phyloP scores from a whole-genome alignment of 2,888 invertebrate genomes.

The Psylliodes chrysocephalus region DNA sequence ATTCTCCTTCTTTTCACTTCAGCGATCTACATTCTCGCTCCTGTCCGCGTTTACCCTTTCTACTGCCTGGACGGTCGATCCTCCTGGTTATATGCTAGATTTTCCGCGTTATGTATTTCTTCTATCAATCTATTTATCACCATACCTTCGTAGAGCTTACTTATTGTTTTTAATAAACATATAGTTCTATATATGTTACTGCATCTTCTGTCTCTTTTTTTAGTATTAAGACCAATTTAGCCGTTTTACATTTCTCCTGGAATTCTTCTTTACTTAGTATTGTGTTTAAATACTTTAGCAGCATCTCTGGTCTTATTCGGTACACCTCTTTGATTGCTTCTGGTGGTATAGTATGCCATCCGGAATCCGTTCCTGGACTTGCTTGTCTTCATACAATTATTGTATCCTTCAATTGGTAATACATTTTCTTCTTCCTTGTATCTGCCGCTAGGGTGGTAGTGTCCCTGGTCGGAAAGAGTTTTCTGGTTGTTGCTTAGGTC shows the following conservation, averaged over 20 bases:
- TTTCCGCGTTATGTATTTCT: background rate
- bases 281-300: too few species aligned
- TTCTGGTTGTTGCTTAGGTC: background rate
- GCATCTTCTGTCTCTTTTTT: too few species aligned
- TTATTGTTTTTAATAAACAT: background rate
- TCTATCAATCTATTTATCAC: background rate
- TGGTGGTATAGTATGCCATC: conserved; percentile 1
- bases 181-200: background rate
- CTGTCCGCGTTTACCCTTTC: background rate
- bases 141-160: background rate
- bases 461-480: conserved; percentile 2
- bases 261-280: background rate
- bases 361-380: background rate
- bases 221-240: background rate
- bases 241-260: conserved; percentile 11
- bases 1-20: background rate
- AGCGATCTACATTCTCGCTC: background rate
- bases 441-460: background rate
- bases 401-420: background rate
- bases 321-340: background rate
- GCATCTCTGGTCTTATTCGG: too few species aligned
- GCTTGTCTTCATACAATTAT: background rate
- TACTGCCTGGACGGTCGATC: too few species aligned
- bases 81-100: background rate
- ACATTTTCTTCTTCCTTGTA: too few species aligned